Base-by-base conservation (phyloP, 2,113 vertebrate genomes). In the Tychaedon coryphoeus region DNA sequence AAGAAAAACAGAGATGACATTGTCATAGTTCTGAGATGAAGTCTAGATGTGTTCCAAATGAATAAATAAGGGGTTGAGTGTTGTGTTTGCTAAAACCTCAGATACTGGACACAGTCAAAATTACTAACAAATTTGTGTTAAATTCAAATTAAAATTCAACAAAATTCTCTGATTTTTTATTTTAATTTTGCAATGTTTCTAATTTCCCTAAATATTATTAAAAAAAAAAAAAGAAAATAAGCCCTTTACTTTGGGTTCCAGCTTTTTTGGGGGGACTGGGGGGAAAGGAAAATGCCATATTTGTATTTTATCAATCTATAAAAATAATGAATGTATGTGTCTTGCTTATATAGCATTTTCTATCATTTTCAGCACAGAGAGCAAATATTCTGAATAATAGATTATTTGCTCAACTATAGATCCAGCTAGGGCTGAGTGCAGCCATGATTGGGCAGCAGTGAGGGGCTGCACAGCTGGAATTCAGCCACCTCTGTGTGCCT, bases 261-360 rank as follows among this genome's bases (percentile, higher is more conserved):
- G 45, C 28, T 33, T 79, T 25, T 25, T 19, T 19, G 3, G 2
- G 9, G 8, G 2, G 13, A 2, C 9, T 6, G 9, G 3, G 3
- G 3, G 4, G 15, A 8, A 67, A 82, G 16, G 43, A 64, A 91
- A 88, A 43, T 10, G 18, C 25, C 10, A 10, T 19, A 10, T 65
- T 64, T 53, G 5, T 81, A 43, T 65, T 90, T 91, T 88, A 67
- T 72, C 36, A 69, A 18, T 19, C 36, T 61, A 28, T n/a, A 48
- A 47, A 91, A 90, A n/a, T 33, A 75, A 28, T 3, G 5, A 57
- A 31, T 34, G 3, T 8, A 9, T 40, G 7, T 7, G 17, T 51
- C 48, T 64, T 92, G 23, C 80, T 80, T 74, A 13, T 51, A 2
- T 20, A 14, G 54, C 42, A 42, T 70, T 81, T 81, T 86, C 70